phyloP scores from a whole-genome alignment of 2,797 vertebrate genomes.

The Mico argentatus region DNA sequence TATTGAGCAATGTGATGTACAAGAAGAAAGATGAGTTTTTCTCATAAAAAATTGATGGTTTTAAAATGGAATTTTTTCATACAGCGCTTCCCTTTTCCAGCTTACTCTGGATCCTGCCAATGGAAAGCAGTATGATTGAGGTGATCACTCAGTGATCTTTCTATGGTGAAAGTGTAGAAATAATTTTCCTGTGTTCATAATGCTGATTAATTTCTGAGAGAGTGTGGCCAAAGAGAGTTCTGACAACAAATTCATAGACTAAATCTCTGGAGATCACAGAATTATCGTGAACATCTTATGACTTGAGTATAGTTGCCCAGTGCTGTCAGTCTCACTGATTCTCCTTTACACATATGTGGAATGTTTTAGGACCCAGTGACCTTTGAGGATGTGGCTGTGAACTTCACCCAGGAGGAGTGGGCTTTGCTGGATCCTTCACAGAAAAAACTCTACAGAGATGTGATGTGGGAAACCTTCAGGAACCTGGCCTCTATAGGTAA shows the following conservation, averaged over 20 bases:
- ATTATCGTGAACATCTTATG: background rate
- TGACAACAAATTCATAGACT: background rate
- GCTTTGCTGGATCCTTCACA: conserved; percentile 45
- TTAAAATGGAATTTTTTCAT: background rate
- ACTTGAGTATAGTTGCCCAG: background rate
- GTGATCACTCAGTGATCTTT: background rate
- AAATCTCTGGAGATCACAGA: background rate
- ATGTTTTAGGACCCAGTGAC: conserved; percentile 50
- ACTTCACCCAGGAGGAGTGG: conserved; percentile 60
- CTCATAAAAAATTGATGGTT: background rate
- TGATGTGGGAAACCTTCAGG: conserved; percentile 60
- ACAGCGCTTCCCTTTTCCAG: background rate
- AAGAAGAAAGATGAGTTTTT: background rate
- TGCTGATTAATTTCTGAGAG: background rate
- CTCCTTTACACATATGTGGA: background rate
- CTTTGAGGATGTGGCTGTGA: conserved; percentile 66
- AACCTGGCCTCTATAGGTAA: conserved; percentile 55
- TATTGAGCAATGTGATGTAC: background rate
- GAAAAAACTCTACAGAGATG: conserved; percentile 65
- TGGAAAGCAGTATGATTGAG: background rate
- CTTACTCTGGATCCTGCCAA: fast-evolving
- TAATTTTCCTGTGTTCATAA: background rate
- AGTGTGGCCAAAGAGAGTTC: background rate
- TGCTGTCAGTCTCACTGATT: background rate
- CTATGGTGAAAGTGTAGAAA: background rate